Evolutionary conservation across 2,797 vertebrate genomes (phyloP).

Genomic region (Meda fulgida): DNA sequence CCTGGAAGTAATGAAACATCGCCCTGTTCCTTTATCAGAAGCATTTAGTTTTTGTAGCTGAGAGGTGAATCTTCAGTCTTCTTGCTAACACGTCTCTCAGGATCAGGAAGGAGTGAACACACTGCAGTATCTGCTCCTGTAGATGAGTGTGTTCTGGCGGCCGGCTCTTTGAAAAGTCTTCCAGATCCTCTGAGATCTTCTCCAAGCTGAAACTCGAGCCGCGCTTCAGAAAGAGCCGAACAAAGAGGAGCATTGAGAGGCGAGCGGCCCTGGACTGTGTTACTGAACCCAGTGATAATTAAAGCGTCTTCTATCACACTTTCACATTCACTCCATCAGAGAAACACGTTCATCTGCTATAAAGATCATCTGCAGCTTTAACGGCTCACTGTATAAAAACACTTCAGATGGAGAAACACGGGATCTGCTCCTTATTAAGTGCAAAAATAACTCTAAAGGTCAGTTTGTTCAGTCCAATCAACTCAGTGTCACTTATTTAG

Average conservation of each 20-base stretch:
- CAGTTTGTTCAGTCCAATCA: not conserved
- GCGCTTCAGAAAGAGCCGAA: constrained; percentile 74
- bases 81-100: not conserved
- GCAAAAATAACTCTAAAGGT: not conserved
- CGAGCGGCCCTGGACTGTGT: not conserved
- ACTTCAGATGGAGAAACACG: not conserved
- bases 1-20: not conserved
- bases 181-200: constrained; percentile 77
- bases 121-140: constrained; percentile 68
- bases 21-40: not conserved
- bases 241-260: constrained; percentile 79
- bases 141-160: constrained; percentile 76
- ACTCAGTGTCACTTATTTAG: not conserved
- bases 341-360: not conserved
- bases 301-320: not conserved
- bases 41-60: not conserved
- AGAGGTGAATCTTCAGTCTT: not conserved
- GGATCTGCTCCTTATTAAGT: not conserved
- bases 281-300: not conserved
- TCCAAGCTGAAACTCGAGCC: constrained; percentile 79
- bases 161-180: constrained; percentile 77
- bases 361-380: not conserved
- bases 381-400: not conserved
- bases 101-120: not conserved
- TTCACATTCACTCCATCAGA: not conserved